These are phyloP conservation scores for Caerostris darwini DNA, from an alignment of 1,140 invertebrate species.

Conservation along the genomic window DNA sequence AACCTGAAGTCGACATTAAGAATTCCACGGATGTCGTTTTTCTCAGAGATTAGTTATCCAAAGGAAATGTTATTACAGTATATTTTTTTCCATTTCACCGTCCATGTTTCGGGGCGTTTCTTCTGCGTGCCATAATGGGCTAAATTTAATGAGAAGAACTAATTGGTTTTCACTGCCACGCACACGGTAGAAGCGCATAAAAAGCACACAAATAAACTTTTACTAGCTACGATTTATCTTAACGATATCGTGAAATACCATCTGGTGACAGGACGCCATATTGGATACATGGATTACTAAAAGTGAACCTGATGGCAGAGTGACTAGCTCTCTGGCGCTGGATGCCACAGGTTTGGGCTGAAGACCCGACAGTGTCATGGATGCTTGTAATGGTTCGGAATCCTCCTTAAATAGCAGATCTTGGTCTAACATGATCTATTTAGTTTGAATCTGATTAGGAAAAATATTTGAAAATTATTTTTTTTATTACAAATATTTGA, in stretches of 20 bases:
- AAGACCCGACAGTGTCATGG: too few species aligned
- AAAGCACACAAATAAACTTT: constrained; percentile 52
- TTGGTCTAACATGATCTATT: too few species aligned
- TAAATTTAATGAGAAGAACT: constrained; percentile 63
- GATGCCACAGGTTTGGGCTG: too few species aligned
- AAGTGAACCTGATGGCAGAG: too few species aligned
- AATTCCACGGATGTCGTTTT: constrained; percentile 18
- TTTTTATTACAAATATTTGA: too few species aligned
- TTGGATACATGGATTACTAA: not conserved
- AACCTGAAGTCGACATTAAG: not conserved
- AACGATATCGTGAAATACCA: constrained; percentile 49
- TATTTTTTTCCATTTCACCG: constrained; percentile 25
- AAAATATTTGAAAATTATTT: too few species aligned
- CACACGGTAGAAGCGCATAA: constrained; percentile 39
- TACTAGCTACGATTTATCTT: constrained; percentile 50
- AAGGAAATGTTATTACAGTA: constrained; percentile 15
- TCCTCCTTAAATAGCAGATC: too few species aligned
- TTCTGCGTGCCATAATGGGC: constrained; percentile 39
- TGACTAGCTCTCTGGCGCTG: too few species aligned
- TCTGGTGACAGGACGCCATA: not conserved
- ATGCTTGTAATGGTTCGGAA: too few species aligned
- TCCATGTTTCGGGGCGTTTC: constrained; percentile 52
- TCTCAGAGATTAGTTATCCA: constrained; percentile 44
- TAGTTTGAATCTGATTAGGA: too few species aligned
- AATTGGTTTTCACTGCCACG: constrained; percentile 56